These are phyloP conservation scores for Xanthostigma xanthostigma DNA, from an alignment of 2,888 invertebrate species.

Conservation along the genomic window DNA sequence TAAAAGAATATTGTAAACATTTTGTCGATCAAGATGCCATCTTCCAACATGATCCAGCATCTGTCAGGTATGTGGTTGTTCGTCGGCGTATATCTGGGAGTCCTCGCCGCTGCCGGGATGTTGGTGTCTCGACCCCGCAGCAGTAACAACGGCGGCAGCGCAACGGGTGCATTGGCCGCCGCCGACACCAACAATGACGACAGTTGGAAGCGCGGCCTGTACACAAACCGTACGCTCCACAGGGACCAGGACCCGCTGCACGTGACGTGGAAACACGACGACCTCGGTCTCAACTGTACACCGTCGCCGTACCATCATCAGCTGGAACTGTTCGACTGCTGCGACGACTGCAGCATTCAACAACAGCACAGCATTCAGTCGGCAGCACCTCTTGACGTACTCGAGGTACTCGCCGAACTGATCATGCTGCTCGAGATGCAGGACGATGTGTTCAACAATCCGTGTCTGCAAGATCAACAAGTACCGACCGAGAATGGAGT, in stretches of 20 bases:
- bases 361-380: too few species aligned
- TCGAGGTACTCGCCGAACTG: slow-evolving; percentile 1
- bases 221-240: slow-evolving; percentile 1
- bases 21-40: too few species aligned
- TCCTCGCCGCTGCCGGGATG: too few species aligned
- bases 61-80: too few species aligned
- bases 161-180: too few species aligned
- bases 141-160: too few species aligned
- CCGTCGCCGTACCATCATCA: background rate
- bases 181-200: background rate
- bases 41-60: too few species aligned
- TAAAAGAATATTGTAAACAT: too few species aligned
- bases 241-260: slow-evolving; percentile 1
- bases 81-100: too few species aligned
- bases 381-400: background rate
- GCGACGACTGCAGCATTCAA: background rate
- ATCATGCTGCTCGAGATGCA: background rate
- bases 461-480: background rate
- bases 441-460: background rate
- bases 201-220: slow-evolving; percentile 2
- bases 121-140: too few species aligned
- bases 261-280: background rate
- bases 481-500: background rate
- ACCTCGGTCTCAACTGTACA: background rate
- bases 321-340: background rate